phyloP scores from a whole-genome alignment of 2,113 vertebrate genomes.

The Cryptotis parvus region DNA sequence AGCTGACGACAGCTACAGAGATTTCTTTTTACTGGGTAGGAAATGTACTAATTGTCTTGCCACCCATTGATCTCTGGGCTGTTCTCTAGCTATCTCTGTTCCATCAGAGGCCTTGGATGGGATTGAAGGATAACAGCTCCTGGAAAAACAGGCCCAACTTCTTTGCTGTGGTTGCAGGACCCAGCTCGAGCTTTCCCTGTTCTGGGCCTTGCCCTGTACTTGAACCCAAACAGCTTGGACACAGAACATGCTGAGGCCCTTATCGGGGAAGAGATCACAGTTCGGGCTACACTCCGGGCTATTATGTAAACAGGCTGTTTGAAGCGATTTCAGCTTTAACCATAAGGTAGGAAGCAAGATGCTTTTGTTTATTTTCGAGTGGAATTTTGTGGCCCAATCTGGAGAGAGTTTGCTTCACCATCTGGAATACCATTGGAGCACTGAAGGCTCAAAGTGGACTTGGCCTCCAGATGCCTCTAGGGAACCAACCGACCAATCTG shows the following conservation, averaged over 20 bases:
- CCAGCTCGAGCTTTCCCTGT: constrained; percentile 7
- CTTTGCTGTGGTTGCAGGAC: neutral
- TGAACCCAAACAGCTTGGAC: constrained; percentile 72
- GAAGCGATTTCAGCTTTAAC: constrained; percentile 53
- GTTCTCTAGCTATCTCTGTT: neutral
- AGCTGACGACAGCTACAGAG: neutral
- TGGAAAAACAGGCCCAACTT: constrained; percentile 17
- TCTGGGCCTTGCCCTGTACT: constrained; percentile 50
- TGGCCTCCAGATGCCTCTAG: constrained; percentile 2
- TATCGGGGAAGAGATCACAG: constrained; percentile 56
- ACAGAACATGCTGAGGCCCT: constrained; percentile 55
- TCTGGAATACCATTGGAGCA: constrained; percentile 12
- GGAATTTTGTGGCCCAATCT: constrained; percentile 55
- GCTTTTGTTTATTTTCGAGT: constrained; percentile 70
- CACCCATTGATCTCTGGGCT: neutral
- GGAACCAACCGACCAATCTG: neutral
- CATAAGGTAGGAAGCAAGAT: constrained; percentile 71
- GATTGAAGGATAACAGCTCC: neutral
- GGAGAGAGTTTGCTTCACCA: neutral
- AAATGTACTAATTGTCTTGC: neutral
- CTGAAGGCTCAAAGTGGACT: neutral
- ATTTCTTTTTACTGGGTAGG: neutral
- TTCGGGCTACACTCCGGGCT: neutral
- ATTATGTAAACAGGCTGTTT: constrained; percentile 73
- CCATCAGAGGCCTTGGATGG: neutral